These are phyloP conservation scores for Ictidomys tridecemlineatus DNA, from an alignment of 2,113 vertebrate species.

Conservation along the genomic window DNA sequence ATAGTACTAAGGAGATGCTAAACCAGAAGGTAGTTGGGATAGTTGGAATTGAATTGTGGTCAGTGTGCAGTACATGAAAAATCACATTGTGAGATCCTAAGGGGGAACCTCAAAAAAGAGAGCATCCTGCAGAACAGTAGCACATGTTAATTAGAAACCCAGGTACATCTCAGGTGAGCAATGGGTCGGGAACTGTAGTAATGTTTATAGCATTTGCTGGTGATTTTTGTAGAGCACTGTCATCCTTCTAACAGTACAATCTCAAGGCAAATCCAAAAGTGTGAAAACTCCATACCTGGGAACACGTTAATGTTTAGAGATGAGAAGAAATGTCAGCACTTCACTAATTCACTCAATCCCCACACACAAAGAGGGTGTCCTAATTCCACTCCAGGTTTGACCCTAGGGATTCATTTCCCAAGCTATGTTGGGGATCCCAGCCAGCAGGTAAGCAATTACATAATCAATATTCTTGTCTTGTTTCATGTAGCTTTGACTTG, in stretches of 20 bases:
- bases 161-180: background rate
- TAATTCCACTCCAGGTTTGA: background rate
- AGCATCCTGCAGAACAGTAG: background rate
- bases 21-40: background rate
- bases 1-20: background rate
- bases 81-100: background rate
- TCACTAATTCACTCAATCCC: background rate
- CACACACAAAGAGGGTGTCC: background rate
- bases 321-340: background rate
- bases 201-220: background rate
- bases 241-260: background rate
- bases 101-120: background rate
- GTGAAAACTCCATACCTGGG: background rate
- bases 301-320: background rate
- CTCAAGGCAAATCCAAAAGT: background rate
- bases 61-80: background rate
- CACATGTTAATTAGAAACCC: background rate
- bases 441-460: background rate
- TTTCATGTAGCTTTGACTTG: constrained; percentile 4
- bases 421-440: background rate
- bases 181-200: background rate
- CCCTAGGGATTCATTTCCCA: background rate
- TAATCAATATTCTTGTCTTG: background rate
- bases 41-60: constrained; percentile 5
- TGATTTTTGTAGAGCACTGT: background rate